A percentile compares a stretch with the other conserved stretches of the same genome.
Conservation (phyloP, 2,888 invertebrate species). For the Cacoxenus indagator region DNA sequence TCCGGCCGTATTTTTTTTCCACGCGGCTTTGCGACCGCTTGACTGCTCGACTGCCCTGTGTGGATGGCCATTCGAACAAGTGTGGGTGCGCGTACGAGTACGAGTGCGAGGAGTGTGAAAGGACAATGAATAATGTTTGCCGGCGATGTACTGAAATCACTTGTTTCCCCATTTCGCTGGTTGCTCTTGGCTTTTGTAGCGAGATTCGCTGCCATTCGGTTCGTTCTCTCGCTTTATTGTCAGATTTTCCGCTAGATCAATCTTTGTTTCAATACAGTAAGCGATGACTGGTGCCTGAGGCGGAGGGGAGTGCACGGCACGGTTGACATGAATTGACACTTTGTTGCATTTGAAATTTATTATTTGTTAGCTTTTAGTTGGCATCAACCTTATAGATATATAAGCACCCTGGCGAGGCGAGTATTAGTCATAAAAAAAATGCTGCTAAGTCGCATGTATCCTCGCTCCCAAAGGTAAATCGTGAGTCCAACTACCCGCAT, state of each 20-base stretch:
- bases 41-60: slow-evolving; percentile 23
- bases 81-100: neutral
- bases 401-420: slow-evolving; percentile 17
- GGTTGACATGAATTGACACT: slow-evolving; percentile 43
- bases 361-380: slow-evolving; percentile 41
- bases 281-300: neutral
- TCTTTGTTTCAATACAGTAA: slow-evolving; percentile 56
- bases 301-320: neutral
- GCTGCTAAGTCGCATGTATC: neutral
- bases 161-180: slow-evolving; percentile 37
- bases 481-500: slow-evolving; percentile 15
- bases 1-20: neutral
- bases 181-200: neutral
- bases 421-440: neutral
- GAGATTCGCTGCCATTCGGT: neutral
- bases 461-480: slow-evolving; percentile 25
- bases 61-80: slow-evolving; percentile 35
- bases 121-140: slow-evolving; percentile 57
- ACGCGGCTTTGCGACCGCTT: slow-evolving; percentile 2
- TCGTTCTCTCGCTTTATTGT: slow-evolving; percentile 35
- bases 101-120: slow-evolving; percentile 18
- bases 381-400: slow-evolving; percentile 14
- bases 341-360: slow-evolving; percentile 62
- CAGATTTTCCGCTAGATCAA: slow-evolving; percentile 65
- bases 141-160: slow-evolving; percentile 50